Evolutionary conservation across 2,888 invertebrate genomes (phyloP).

Genomic region (Thymelicus sylvestris): DNA sequence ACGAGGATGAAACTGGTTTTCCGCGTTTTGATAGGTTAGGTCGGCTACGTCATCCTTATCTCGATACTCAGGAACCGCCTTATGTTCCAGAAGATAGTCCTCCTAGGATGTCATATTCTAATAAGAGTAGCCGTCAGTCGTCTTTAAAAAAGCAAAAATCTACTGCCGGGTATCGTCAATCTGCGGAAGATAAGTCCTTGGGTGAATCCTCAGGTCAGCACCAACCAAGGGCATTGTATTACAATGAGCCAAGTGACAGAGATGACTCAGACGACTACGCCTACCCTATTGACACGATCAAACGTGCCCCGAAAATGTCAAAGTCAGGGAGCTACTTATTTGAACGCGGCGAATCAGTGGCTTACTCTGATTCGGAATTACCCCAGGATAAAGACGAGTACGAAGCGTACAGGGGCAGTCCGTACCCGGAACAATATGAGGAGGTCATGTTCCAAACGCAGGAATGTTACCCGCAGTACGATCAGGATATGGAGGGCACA

Average conservation of each 20-base stretch:
- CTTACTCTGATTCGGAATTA: conserved; percentile 75
- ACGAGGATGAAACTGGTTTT: conserved; percentile 88
- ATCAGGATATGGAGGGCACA: conserved; percentile 59
- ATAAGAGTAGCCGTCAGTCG: conserved; percentile 78
- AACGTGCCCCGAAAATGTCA: conserved; percentile 75
- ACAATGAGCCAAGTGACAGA: conserved; percentile 75
- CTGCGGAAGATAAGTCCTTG: conserved; percentile 62
- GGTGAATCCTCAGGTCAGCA: conserved; percentile 71
- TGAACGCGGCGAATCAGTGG: conserved; percentile 74
- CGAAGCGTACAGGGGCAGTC: conserved; percentile 75
- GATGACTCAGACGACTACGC: conserved; percentile 81
- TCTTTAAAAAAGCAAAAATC: conserved; percentile 77
- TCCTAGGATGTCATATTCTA: conserved; percentile 75
- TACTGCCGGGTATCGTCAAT: conserved; percentile 63
- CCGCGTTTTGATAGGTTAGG: conserved; percentile 86
- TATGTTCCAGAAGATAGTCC: conserved; percentile 80
- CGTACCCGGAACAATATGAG: conserved; percentile 78
- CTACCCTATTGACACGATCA: conserved; percentile 80
- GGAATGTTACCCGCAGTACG: conserved; percentile 78
- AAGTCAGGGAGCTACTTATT: conserved; percentile 75
- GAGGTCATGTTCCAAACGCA: conserved; percentile 79
- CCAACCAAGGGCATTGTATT: conserved; percentile 64
- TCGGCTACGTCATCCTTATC: conserved; percentile 81
- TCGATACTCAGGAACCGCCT: conserved; percentile 77
- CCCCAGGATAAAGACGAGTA: conserved; percentile 75